phyloP scores from a whole-genome alignment of 2,113 vertebrate genomes.

The Corythaixoides concolor region DNA sequence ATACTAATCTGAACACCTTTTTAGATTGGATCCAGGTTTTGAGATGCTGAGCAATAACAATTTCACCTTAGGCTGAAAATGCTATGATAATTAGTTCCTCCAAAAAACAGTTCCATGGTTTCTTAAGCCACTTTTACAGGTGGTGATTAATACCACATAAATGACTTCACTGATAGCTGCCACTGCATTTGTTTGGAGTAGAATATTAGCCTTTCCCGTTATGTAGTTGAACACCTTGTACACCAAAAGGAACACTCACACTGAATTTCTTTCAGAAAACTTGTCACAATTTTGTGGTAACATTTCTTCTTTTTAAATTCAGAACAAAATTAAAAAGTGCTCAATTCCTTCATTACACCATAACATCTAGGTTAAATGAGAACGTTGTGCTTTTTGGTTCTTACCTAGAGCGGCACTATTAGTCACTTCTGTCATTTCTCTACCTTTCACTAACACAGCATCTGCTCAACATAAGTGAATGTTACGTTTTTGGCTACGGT shows the following conservation, averaged over 20 bases:
- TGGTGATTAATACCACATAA: background rate
- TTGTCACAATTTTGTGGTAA: background rate
- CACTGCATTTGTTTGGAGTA: background rate
- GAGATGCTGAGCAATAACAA: background rate
- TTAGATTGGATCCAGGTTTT: background rate
- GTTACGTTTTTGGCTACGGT: background rate
- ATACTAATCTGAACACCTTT: background rate
- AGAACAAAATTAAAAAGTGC: background rate
- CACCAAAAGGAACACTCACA: background rate
- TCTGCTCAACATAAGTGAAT: background rate
- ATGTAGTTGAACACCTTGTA: background rate
- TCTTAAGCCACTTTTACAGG: background rate
- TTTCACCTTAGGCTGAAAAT: background rate
- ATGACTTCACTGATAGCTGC: background rate
- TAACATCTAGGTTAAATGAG: background rate
- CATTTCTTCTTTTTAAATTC: background rate
- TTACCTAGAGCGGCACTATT: background rate
- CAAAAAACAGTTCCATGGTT: background rate
- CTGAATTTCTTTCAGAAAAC: background rate
- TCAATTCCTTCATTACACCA: background rate
- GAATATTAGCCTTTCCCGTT: background rate
- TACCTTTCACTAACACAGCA: background rate
- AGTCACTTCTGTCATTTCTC: background rate
- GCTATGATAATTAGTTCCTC: background rate
- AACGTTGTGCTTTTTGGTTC: background rate